A percentile compares a stretch with the other conserved stretches of the same genome.
These are phyloP conservation scores for Stichopus horrens DNA, from an alignment of 53 echinoderm and acorn worm species.

Conservation along the genomic window DNA sequence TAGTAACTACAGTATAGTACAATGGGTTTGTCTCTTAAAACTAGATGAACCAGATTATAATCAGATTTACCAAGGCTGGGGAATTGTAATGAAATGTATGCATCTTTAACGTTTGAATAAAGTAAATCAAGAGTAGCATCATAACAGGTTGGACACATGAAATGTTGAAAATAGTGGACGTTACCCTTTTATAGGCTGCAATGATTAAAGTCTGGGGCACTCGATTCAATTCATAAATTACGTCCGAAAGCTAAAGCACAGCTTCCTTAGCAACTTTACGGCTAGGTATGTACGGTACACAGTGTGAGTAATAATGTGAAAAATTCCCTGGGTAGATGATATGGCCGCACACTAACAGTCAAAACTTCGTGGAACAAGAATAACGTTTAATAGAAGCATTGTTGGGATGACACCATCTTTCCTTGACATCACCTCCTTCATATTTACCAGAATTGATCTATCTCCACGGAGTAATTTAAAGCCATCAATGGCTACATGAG, in stretches of 20 bases:
- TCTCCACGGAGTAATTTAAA: constrained; percentile 45
- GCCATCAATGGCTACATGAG: constrained; percentile 17
- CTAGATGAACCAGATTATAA: not conserved
- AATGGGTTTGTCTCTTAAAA: not conserved
- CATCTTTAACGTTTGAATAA: not conserved
- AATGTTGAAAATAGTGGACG: no score
- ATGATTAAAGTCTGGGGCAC: no score
- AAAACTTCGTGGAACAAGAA: not conserved
- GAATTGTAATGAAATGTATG: not conserved
- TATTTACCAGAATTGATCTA: constrained; percentile 31
- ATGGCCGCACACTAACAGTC: not conserved
- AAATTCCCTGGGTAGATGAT: not conserved
- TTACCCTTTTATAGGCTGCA: no score
- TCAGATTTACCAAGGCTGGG: not conserved
- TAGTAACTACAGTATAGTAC: not conserved
- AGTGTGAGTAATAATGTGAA: not conserved
- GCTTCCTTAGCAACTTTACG: not conserved
- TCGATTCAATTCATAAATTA: no score
- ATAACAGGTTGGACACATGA: no score
- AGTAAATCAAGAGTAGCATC: no score
- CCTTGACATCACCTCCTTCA: constrained; percentile 39
- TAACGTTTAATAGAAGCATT: constrained; percentile 19
- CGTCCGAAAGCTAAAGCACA: not conserved
- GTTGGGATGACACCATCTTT: constrained; percentile 43
- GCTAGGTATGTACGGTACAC: not conserved